A percentile compares a stretch with the other conserved stretches of the same genome.
Evolutionary conservation across 2,113 vertebrate genomes (phyloP).

Genomic region (Centropus bengalensis): DNA sequence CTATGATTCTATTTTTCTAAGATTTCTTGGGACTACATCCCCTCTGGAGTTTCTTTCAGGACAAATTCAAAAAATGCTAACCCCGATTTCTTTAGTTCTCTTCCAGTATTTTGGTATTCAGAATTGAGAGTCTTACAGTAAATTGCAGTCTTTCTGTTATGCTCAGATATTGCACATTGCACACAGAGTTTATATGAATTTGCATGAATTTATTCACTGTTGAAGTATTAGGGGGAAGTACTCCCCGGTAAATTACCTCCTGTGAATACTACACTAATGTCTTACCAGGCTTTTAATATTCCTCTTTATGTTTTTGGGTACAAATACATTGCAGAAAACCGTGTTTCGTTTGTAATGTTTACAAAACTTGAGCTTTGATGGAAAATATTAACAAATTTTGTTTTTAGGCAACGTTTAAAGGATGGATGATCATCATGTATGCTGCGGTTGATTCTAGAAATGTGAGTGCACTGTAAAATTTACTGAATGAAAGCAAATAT

Average conservation of each 20-base stretch:
- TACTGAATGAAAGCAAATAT: neutral
- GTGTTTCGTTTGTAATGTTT: neutral
- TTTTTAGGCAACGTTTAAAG: conserved; percentile 85
- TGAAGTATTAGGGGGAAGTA: neutral
- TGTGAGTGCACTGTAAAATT: conserved; percentile 71
- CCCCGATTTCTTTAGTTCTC: neutral
- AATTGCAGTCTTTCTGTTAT: neutral
- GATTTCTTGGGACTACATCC: neutral
- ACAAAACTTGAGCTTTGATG: neutral
- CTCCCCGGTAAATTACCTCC: neutral
- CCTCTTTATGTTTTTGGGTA: neutral
- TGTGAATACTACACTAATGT: neutral
- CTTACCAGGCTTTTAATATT: neutral
- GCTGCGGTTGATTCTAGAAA: conserved; percentile 82
- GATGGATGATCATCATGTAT: conserved; percentile 84
- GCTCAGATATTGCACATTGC: neutral
- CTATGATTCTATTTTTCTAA: neutral
- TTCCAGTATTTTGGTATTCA: neutral
- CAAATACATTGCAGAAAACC: neutral
- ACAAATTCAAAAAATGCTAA: neutral
- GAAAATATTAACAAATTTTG: conserved; percentile 40
- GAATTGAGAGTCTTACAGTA: neutral
- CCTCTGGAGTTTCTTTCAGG: neutral
- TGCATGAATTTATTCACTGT: neutral
- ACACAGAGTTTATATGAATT: neutral